A percentile compares a stretch with the other conserved stretches of the same genome.
Conservation (phyloP, 2,797 vertebrate species). For the Myoxocephalus aenaeus region DNA sequence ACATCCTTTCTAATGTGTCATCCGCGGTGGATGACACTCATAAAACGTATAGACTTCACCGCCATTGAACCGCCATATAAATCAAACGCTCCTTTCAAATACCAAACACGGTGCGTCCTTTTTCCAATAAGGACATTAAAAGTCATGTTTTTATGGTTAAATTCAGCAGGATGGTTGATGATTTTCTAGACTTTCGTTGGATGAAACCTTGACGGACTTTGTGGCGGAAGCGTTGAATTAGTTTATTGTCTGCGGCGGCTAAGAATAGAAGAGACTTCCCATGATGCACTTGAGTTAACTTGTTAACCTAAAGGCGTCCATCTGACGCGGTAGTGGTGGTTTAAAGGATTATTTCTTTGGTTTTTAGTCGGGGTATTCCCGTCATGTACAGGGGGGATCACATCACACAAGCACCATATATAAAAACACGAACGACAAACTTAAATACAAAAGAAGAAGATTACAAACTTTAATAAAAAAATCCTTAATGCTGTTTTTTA, state of each 20-base stretch:
- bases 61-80: not conserved
- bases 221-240: not conserved
- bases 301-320: not conserved
- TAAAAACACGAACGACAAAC: too few relatives aligned
- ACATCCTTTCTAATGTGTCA: conserved; percentile 13
- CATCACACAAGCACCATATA: too few relatives aligned
- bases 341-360: too few relatives aligned
- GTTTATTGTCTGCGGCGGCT: not conserved
- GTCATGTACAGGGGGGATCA: too few relatives aligned
- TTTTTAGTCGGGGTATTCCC: too few relatives aligned
- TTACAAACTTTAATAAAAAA: too few relatives aligned
- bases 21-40: conserved; percentile 2
- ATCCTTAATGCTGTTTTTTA: too few relatives aligned
- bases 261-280: not conserved
- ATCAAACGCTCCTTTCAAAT: not conserved
- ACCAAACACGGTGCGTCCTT: not conserved
- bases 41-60: not conserved
- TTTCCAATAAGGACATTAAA: not conserved
- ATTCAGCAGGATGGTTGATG: not conserved
- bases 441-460: too few relatives aligned
- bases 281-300: not conserved
- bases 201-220: not conserved
- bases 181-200: not conserved
- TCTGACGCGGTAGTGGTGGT: too few relatives aligned
- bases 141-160: not conserved